Evolutionary conservation across 2,797 vertebrate species (phyloP).

Genomic region (Artibeus lituratus): DNA sequence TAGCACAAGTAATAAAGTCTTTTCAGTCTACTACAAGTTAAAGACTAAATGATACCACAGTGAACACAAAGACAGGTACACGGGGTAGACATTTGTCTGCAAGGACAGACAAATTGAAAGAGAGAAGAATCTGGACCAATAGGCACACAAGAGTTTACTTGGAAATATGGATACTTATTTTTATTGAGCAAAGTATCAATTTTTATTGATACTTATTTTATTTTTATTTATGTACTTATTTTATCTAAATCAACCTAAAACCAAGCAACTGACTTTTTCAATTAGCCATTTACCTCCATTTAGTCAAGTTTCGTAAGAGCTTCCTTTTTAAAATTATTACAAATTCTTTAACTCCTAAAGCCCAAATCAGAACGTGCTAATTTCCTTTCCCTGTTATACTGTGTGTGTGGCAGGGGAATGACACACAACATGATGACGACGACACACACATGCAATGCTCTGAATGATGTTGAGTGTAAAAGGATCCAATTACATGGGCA

Average conservation of each 20-base stretch:
- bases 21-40: not conserved
- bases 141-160: not conserved
- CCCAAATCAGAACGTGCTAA: not conserved
- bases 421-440: too few species aligned
- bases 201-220: too few species aligned
- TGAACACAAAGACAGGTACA: not conserved
- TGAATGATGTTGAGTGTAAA: not conserved
- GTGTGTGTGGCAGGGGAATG: too few species aligned
- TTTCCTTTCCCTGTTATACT: not conserved
- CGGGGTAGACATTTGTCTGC: too few species aligned
- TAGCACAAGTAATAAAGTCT: not conserved
- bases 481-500: not conserved
- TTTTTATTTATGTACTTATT: too few species aligned
- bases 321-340: constrained; percentile 38
- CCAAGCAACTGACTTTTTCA: not conserved
- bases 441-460: not conserved
- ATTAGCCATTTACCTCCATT: not conserved
- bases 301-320: not conserved
- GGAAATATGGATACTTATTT: not conserved
- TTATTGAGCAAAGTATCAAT: not conserved
- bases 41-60: not conserved
- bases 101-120: not conserved
- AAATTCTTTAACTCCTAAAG: not conserved
- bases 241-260: not conserved
- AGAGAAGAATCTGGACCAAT: not conserved